Conservation (phyloP, 2,113 vertebrate species). For the Meleagris gallopavo region DNA sequence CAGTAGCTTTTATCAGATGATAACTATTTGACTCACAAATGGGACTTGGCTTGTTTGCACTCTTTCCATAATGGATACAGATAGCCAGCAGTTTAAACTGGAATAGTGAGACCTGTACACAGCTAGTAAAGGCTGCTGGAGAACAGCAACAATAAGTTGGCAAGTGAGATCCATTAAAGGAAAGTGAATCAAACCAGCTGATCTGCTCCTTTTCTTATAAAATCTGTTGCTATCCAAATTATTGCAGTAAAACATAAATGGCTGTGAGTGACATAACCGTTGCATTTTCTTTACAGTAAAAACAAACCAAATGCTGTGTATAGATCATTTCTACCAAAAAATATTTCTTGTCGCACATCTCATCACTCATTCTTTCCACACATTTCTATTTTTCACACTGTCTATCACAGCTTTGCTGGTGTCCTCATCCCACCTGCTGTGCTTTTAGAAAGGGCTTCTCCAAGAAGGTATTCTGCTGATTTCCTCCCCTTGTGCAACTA, state of each 20-base stretch:
- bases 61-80: background rate
- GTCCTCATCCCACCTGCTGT: background rate
- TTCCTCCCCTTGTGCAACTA: background rate
- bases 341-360: background rate
- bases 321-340: background rate
- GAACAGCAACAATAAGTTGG: background rate
- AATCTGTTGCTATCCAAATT: background rate
- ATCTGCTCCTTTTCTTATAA: background rate
- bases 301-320: background rate
- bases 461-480: background rate
- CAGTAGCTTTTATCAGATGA: background rate
- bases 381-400: background rate
- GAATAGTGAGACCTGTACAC: background rate
- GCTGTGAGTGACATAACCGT: background rate
- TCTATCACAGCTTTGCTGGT: background rate
- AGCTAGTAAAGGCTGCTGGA: background rate
- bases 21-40: background rate
- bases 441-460: background rate
- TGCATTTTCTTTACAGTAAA: background rate
- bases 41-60: background rate
- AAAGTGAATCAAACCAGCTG: background rate
- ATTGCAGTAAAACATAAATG: background rate
- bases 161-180: background rate
- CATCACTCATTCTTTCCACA: background rate
- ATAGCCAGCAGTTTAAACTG: conserved; percentile 4